Conservation (phyloP, 2,888 invertebrate genomes). For the Caenorhabditis angaria region DNA sequence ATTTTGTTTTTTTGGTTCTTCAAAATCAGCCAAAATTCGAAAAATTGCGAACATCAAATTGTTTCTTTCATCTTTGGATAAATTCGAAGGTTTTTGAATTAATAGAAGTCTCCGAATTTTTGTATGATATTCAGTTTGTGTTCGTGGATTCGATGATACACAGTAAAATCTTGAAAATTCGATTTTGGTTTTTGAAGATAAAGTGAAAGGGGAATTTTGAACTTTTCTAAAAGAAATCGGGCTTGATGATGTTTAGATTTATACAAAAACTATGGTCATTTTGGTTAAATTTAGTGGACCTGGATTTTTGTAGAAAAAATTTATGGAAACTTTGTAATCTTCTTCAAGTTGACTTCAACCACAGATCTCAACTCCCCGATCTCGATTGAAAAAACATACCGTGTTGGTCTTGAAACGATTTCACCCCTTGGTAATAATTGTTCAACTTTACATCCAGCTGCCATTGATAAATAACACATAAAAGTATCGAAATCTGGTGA, state of each 20-base stretch:
- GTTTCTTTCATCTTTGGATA: background rate
- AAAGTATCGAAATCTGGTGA: background rate
- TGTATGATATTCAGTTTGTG: background rate
- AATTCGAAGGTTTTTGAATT: background rate
- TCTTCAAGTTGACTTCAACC: no score
- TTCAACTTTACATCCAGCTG: background rate
- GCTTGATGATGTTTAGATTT: no score
- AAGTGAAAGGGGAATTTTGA: no score
- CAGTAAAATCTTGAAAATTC: background rate
- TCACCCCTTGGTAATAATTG: conserved; percentile 1
- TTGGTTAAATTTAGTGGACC: no score
- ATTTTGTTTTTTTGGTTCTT: background rate
- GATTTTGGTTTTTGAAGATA: no score
- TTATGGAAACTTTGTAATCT: no score
- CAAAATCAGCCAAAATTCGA: background rate
- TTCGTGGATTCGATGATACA: background rate
- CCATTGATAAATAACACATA: background rate
- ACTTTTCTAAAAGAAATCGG: no score
- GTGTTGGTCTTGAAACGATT: background rate
- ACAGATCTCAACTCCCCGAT: no score
- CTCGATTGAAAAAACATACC: background rate
- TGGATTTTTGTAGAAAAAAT: background rate
- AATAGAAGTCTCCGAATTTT: background rate
- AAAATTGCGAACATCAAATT: background rate
- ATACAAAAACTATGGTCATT: no score